Evolutionary conservation across 2,888 invertebrate genomes (phyloP), one percentile per base, ranked within the genome.

Genomic region (Drosophila peninsularis): DNA sequence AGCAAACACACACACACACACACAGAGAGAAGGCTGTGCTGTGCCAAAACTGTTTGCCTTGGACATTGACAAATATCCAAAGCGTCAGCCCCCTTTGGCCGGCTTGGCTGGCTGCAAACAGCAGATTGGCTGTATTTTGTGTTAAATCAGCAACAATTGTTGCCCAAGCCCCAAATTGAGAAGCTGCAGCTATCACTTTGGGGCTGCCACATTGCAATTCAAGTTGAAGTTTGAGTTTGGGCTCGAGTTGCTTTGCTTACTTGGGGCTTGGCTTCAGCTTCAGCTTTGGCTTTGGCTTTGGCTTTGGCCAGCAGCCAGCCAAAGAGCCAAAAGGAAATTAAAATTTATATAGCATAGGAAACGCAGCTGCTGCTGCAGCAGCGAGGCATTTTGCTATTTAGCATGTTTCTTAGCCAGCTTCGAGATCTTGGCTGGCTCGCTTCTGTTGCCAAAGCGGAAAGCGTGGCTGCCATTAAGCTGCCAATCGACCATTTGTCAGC

Each of bases 111-210:
- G 24, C 49, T 11, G 53, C 53, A 61, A 42, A n/a, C 44, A 64
- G 62, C 60, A 73, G 75, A 87, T 82, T 82, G 85, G 76, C 88
- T 87, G 88, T 71, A 78, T 76, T 82, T 82, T 87, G 68, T 84
- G 88, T 84, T 84, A 76, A 82, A 73, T 82, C 85, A 87, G 82
- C 82, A 82, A 82, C 82, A 87, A 87, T 82, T 87, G 88, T 82
- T 81, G 71, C 63, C 71, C 64, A 70, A 72, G 70, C 78, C 71
- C 62, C 52, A 57, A 64, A 70, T 64, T 41, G 50, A 63, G 74
- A 57, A 45, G 63, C 75, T 55, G 68, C 73, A 60, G 80, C 81
- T 74, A 80, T 68, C 78, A 80, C 75, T 78, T 78, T 75, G 66
- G 79, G 79, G 75, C 56, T 71, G 53, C 45, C 50, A 32, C 61